phyloP scores from a whole-genome alignment of 2,113 vertebrate species.

The Myrmecobius fasciatus region DNA sequence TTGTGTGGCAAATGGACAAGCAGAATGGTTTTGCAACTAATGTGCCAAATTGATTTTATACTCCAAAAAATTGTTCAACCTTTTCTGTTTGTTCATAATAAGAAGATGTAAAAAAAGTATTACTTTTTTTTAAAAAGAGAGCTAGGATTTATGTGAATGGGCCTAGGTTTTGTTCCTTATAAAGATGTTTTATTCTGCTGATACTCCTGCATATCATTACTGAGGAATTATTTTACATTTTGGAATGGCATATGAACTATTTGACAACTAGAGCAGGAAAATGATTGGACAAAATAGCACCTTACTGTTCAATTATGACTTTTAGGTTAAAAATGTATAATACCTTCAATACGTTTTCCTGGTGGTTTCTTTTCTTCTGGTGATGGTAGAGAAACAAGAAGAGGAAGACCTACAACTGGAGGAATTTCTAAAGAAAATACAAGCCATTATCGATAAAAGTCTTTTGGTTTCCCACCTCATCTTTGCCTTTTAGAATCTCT shows the following conservation, averaged over 20 bases:
- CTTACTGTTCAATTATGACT: not conserved
- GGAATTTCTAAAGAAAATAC: conserved; percentile 76
- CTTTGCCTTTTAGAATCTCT: not conserved
- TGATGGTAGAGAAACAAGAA: conserved; percentile 81
- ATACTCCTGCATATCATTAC: not conserved
- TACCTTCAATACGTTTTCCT: conserved; percentile 79
- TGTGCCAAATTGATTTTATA: no score
- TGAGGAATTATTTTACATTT: conserved; percentile 15
- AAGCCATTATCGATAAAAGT: conserved; percentile 4
- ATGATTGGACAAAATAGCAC: not conserved
- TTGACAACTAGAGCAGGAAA: conserved; percentile 62
- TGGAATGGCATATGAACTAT: conserved; percentile 36
- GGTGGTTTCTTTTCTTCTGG: conserved; percentile 84
- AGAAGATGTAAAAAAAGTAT: no score
- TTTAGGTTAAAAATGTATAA: conserved; percentile 32
- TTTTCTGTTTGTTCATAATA: no score
- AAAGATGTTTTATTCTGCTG: not conserved
- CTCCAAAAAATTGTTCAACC: no score
- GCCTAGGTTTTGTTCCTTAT: not conserved
- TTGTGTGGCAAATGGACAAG: no score
- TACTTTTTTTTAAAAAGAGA: not conserved
- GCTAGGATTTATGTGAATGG: not conserved
- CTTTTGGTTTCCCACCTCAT: conserved; percentile 28
- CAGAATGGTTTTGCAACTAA: no score
- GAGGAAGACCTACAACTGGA: conserved; percentile 76